These are phyloP conservation scores for Abramis brama DNA, from an alignment of 2,113 vertebrate genomes.

Conservation along the genomic window DNA sequence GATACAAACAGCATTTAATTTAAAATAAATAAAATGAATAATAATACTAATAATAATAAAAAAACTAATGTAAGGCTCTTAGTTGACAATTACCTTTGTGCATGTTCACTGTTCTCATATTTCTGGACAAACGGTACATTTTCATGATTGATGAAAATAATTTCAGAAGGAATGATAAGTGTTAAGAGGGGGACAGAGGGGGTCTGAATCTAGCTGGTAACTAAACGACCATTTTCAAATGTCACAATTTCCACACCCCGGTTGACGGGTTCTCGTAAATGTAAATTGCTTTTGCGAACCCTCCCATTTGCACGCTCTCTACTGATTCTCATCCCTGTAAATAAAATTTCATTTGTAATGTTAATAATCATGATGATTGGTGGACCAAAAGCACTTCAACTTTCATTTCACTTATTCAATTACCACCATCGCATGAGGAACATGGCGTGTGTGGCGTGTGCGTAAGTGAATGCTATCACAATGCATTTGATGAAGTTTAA, in stretches of 20 bases:
- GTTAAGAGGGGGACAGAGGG: slow-evolving; percentile 19
- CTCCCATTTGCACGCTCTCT: slow-evolving; percentile 43
- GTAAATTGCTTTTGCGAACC: slow-evolving; percentile 53
- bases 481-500: background rate
- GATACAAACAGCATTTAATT: background rate
- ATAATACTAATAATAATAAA: background rate
- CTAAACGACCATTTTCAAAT: slow-evolving; percentile 50
- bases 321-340: slow-evolving; percentile 68
- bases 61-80: background rate
- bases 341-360: slow-evolving; percentile 71
- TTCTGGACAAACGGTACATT: background rate
- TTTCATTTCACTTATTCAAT: slow-evolving; percentile 71
- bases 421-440: slow-evolving; percentile 52
- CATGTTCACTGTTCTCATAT: background rate
- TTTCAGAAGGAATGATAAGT: slow-evolving; percentile 35
- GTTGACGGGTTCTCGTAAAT: slow-evolving; percentile 36
- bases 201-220: slow-evolving; percentile 32
- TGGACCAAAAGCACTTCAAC: slow-evolving; percentile 69
- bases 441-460: background rate
- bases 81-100: background rate
- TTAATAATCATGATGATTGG: slow-evolving; percentile 78
- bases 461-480: background rate
- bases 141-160: slow-evolving; percentile 16
- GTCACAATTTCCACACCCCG: slow-evolving; percentile 32
- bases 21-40: background rate